phyloP scores from a whole-genome alignment of 2,888 invertebrate species.

The Synergus itoensis region DNA sequence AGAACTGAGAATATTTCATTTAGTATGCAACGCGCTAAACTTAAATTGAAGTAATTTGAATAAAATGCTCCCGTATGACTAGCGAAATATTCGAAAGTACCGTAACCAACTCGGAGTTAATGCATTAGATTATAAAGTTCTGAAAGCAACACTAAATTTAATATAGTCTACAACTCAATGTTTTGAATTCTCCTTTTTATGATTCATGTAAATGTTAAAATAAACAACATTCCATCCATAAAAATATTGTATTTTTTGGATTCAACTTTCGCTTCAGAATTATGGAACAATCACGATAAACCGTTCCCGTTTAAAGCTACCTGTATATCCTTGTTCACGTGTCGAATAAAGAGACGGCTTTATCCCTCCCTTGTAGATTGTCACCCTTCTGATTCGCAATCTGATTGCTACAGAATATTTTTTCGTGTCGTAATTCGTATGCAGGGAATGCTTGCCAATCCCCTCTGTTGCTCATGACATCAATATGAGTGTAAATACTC shows the following conservation, averaged over 20 bases:
- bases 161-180: not conserved
- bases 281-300: conserved; percentile 18
- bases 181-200: not conserved
- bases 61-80: conserved; percentile 12
- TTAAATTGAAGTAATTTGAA: conserved; percentile 32
- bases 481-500: not conserved
- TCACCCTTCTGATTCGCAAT: conserved; percentile 15
- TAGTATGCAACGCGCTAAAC: not conserved
- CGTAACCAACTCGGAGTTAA: not conserved
- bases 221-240: not conserved
- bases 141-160: not conserved
- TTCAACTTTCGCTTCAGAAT: not conserved
- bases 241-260: not conserved
- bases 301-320: conserved; percentile 9
- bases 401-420: conserved; percentile 9
- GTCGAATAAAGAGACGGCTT: not conserved
- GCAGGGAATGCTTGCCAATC: not conserved
- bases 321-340: conserved; percentile 31
- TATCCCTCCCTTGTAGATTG: conserved; percentile 17
- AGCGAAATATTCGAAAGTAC: not conserved
- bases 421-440: not conserved
- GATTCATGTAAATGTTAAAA: not conserved
- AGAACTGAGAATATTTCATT: conserved; percentile 11
- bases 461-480: not conserved
- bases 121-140: not conserved